phyloP scores from a whole-genome alignment of 2,797 vertebrate genomes.

The Poecilia picta region DNA sequence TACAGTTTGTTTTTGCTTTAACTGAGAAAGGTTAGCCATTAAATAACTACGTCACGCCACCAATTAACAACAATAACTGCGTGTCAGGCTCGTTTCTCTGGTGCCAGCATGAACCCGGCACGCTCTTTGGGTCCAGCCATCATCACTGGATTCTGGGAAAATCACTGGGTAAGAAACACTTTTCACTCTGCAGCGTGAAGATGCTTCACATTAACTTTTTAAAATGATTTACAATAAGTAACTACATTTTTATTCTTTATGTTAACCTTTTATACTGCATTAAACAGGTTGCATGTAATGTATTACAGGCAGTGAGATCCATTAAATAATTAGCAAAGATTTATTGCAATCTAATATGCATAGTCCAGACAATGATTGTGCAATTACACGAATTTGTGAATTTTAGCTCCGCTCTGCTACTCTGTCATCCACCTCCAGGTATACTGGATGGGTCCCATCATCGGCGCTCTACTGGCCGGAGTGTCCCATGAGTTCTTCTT shows the following conservation, averaged over 20 bases:
- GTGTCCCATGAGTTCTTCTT: constrained; percentile 86
- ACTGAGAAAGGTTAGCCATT: not conserved
- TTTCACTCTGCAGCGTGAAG: not conserved
- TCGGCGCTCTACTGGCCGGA: constrained; percentile 82
- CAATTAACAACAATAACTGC: not conserved
- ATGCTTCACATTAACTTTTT: not conserved
- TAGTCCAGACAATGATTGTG: not conserved
- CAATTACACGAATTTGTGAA: not conserved
- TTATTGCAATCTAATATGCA: not conserved
- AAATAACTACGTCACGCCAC: not conserved
- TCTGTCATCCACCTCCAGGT: constrained; percentile 69
- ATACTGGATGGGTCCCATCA: constrained; percentile 85
- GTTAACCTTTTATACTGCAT: not conserved
- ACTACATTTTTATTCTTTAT: not conserved
- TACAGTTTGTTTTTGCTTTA: not conserved
- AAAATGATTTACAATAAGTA: not conserved
- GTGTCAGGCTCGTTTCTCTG: constrained; percentile 82
- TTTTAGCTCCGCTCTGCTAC: not conserved
- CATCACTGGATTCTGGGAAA: constrained; percentile 85
- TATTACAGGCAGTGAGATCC: not conserved
- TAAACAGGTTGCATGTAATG: not conserved
- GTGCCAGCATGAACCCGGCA: constrained; percentile 87
- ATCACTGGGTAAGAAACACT: constrained; percentile 84
- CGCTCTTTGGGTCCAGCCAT: constrained; percentile 85
- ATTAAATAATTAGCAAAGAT: not conserved